Percentiles rank a stretch among this genome's conserved stretches.
Conservation (phyloP, 2,113 vertebrate genomes). For the Mesitornis unicolor region DNA sequence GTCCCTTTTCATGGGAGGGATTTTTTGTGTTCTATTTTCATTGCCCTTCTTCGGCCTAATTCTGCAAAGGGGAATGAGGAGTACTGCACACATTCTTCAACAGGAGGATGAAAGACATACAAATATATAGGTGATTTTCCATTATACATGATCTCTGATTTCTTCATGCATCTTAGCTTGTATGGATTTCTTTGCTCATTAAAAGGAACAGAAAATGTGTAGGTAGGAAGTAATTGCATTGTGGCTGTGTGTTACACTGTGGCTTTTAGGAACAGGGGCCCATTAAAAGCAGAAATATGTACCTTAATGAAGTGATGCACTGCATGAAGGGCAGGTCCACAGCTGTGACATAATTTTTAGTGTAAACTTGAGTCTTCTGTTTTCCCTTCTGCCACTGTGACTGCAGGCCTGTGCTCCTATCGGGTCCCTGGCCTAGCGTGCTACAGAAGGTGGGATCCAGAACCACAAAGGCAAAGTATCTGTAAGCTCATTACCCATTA, state of each 20-base stretch:
- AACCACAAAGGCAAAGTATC: background rate
- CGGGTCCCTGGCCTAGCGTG: background rate
- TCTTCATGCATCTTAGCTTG: background rate
- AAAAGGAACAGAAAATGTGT: background rate
- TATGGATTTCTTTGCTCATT: background rate
- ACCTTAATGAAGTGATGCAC: background rate
- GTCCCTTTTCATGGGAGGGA: background rate
- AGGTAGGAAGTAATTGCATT: background rate
- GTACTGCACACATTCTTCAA: background rate
- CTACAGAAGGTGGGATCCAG: background rate
- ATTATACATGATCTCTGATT: background rate
- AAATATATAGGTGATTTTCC: background rate
- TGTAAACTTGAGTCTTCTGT: background rate
- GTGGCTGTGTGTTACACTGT: background rate
- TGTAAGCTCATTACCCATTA: background rate
- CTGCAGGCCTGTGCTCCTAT: rapidly evolving
- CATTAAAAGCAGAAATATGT: background rate
- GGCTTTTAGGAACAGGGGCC: background rate
- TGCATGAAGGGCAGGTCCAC: background rate
- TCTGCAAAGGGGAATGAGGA: background rate
- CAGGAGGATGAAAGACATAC: background rate
- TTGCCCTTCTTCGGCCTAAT: constrained; percentile 30
- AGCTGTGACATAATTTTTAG: background rate
- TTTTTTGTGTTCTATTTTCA: constrained; percentile 13
- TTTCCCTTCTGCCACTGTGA: background rate